phyloP scores from a whole-genome alignment of 2,113 vertebrate species.

The Notarius lentiginosus region DNA sequence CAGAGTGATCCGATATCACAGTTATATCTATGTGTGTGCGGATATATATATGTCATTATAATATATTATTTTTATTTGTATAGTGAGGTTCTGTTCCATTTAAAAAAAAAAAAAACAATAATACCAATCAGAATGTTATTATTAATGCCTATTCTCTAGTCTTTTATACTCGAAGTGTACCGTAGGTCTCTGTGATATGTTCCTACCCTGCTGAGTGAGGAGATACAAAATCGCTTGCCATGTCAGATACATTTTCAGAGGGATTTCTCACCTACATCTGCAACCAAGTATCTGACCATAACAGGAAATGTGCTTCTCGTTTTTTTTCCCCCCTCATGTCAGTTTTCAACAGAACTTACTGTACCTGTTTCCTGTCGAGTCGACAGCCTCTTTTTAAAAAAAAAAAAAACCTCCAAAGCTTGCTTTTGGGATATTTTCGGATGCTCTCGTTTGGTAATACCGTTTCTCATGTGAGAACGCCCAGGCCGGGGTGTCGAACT shows the following conservation, averaged over 20 bases:
- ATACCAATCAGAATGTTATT: not conserved
- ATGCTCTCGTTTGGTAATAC: not conserved
- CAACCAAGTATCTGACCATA: conserved; percentile 40
- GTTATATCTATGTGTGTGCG: not conserved
- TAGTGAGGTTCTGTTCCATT: not conserved
- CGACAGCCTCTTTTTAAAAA: conserved; percentile 20
- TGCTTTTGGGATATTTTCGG: conserved; percentile 32
- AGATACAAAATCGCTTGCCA: conserved; percentile 1
- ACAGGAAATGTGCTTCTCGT: conserved; percentile 44
- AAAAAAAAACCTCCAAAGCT: not conserved
- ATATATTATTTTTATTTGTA: not conserved
- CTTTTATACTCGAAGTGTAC: not conserved
- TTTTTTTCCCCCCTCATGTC: conserved; percentile 31
- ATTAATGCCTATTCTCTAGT: not conserved
- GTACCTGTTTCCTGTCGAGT: conserved; percentile 43
- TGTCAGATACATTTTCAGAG: conserved; percentile 20
- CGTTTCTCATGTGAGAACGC: not conserved
- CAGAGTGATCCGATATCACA: not conserved
- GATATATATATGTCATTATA: not conserved
- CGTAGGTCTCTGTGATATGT: not conserved
- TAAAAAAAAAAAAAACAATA: not conserved
- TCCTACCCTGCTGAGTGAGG: not conserved
- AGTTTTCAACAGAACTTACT: conserved; percentile 42
- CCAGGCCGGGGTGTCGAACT: not conserved
- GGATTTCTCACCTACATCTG: conserved; percentile 45